Evolutionary conservation across 2,113 vertebrate species (phyloP), one percentile per base, ranked within the genome.

Genomic region (Loxodonta africana): DNA sequence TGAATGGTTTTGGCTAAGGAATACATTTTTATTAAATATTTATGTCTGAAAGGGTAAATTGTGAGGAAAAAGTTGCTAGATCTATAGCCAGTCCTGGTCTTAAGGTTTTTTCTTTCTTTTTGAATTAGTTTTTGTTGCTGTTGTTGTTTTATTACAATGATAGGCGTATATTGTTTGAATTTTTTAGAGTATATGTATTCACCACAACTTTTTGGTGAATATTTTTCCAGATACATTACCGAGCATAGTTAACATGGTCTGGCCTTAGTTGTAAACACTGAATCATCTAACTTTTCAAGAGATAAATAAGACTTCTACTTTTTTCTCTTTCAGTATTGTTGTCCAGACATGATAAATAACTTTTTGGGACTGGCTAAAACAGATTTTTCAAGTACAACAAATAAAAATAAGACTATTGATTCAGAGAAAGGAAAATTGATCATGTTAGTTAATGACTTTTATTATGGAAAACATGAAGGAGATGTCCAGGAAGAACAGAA

Each of bases 371-470:
- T 97, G 15, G 57, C 90, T 69, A 98, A 98, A 94, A 95, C 88
- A 14, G 98, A 98, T 18, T 96, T 96, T 97, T 97, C 92, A 20
- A 98, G 95, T 82, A 44, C 98, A 51, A 87, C 97, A 85, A 95
- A 94, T 88, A 98, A 98, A 97, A 91, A 94, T 93, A 97, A 98
- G 83, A 57, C 74, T 69, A 33, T 87, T 93, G 99, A 99, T 86
- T 97, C 97, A 69, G 99, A 99, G 89, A 99, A 99, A 98, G 99
- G 99, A 98, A 99, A 99, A 97, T 98, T 99, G 98, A 99, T 99
- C 97, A 99, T 99, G 99, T 98, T 99, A 96, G 99, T 99, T 83
- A 99, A 99, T 3, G 99, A 99, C 90, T 99, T 99, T 93, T 99
- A 99, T 98, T 99, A 99, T 37, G 99, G 99, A 37, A 99, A 98